Evolutionary conservation across 1,140 invertebrate genomes (phyloP).

Genomic region (Ips typographus): DNA sequence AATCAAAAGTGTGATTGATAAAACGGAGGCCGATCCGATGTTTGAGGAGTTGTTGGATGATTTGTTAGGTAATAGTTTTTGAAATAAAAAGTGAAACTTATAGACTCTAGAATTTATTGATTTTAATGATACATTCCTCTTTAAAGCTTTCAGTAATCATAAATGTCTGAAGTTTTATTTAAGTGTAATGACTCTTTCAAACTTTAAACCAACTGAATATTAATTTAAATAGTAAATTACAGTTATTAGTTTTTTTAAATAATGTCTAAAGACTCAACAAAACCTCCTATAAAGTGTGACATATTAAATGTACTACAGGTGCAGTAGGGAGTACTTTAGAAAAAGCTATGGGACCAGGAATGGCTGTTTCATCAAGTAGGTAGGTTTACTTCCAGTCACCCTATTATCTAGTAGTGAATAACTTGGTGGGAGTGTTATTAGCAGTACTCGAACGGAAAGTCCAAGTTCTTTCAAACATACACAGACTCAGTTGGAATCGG

Average conservation of each 20-base stretch:
- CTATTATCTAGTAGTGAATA: no score
- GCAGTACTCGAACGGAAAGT: neutral
- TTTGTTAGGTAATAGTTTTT: conserved; percentile 32
- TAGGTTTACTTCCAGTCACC: neutral
- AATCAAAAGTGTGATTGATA: conserved; percentile 41
- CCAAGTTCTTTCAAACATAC: neutral
- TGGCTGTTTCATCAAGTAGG: conserved; percentile 1
- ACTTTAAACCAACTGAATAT: no score
- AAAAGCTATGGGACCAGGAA: neutral
- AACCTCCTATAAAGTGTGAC: no score
- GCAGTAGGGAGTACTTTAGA: neutral
- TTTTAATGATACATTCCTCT: no score
- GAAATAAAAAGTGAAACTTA: neutral
- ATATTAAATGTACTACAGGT: neutral
- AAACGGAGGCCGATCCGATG: conserved; percentile 42
- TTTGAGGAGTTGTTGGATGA: conserved; percentile 41
- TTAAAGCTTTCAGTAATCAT: no score
- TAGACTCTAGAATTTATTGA: no score
- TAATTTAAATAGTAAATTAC: no score
- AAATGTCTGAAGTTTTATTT: no score
- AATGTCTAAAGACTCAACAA: no score
- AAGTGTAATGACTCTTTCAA: no score
- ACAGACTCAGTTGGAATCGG: no score
- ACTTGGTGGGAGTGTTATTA: neutral
- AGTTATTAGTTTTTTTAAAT: no score